phyloP scores from a whole-genome alignment of 2,888 invertebrate species.

The Drosophila antonietae region DNA sequence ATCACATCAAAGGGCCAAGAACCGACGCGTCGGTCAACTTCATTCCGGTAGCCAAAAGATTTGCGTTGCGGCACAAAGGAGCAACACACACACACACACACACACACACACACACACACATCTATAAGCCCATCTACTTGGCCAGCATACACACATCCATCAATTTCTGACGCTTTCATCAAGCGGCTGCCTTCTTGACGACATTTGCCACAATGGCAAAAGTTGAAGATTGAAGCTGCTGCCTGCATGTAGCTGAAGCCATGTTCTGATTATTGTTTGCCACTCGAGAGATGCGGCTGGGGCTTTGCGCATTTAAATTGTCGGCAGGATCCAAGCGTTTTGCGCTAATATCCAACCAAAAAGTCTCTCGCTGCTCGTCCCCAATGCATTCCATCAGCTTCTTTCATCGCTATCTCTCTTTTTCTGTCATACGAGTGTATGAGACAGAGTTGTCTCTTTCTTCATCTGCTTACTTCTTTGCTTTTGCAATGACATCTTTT shows the following conservation, averaged over 20 bases:
- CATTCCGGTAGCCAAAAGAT: slow-evolving; percentile 73
- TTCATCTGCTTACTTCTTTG: slow-evolving; percentile 1
- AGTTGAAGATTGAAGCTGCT: slow-evolving; percentile 15
- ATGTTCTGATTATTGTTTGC: slow-evolving; percentile 77
- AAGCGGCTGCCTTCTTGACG: slow-evolving; percentile 59
- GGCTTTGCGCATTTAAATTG: slow-evolving; percentile 72
- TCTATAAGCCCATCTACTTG: slow-evolving; percentile 28
- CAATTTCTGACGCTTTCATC: slow-evolving; percentile 84
- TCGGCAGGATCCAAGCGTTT: slow-evolving; percentile 81
- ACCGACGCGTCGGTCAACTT: slow-evolving; percentile 51
- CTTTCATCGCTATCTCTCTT: slow-evolving; percentile 14
- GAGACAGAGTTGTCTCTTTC: too few species aligned
- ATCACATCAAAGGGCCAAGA: slow-evolving; percentile 67
- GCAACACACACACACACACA: slow-evolving; percentile 26
- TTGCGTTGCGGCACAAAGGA: slow-evolving; percentile 72
- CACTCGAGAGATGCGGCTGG: slow-evolving; percentile 56
- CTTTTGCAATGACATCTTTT: slow-evolving; percentile 79
- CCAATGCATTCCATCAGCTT: slow-evolving; percentile 64
- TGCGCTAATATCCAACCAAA: slow-evolving; percentile 79
- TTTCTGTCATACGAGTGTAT: too few species aligned
- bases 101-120: slow-evolving; percentile 11
- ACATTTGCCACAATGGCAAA: slow-evolving; percentile 70
- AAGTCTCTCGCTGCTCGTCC: slow-evolving; percentile 54
- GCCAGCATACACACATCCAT: slow-evolving; percentile 80
- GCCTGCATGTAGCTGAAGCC: slow-evolving; percentile 11